Conservation (phyloP, 1,140 invertebrate species). For the Drosophila sulfurigaster region DNA sequence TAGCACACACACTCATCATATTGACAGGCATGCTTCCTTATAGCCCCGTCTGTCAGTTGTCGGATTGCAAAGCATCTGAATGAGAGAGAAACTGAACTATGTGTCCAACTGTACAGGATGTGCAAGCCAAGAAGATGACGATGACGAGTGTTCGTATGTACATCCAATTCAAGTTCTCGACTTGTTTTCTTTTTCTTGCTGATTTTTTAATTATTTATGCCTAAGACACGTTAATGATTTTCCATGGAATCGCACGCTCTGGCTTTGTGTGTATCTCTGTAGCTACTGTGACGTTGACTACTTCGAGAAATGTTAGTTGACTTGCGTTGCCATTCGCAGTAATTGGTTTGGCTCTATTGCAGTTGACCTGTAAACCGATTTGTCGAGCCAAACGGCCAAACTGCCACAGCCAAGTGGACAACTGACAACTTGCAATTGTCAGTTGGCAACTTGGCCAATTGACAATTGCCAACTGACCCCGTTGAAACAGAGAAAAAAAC, state of each 20-base stretch:
- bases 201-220: slow-evolving; percentile 81
- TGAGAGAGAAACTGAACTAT: slow-evolving; percentile 13
- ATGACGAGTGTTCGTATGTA: slow-evolving; percentile 8
- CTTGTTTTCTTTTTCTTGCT: slow-evolving; percentile 38
- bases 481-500: slow-evolving; percentile 11
- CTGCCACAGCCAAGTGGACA: slow-evolving; percentile 3
- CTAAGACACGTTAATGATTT: slow-evolving; percentile 81
- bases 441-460: slow-evolving; percentile 35
- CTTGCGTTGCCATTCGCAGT: slow-evolving; percentile 18
- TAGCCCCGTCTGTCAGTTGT: slow-evolving; percentile 31
- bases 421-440: slow-evolving; percentile 28
- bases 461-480: slow-evolving; percentile 50
- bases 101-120: slow-evolving; percentile 61
- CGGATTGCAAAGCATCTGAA: slow-evolving; percentile 47
- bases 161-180: slow-evolving; percentile 40
- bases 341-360: slow-evolving; percentile 43
- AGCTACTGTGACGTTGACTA: slow-evolving; percentile 12
- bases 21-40: slow-evolving; percentile 70
- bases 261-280: neutral
- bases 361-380: slow-evolving; percentile 57
- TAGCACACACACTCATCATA: slow-evolving; percentile 55
- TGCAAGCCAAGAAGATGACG: slow-evolving; percentile 31
- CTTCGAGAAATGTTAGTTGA: slow-evolving; percentile 16
- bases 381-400: slow-evolving; percentile 30
- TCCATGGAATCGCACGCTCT: slow-evolving; percentile 62